Percentiles rank a stretch among this genome's conserved stretches.
Conservation (phyloP, 2,888 invertebrate species). For the Troides aeacus region DNA sequence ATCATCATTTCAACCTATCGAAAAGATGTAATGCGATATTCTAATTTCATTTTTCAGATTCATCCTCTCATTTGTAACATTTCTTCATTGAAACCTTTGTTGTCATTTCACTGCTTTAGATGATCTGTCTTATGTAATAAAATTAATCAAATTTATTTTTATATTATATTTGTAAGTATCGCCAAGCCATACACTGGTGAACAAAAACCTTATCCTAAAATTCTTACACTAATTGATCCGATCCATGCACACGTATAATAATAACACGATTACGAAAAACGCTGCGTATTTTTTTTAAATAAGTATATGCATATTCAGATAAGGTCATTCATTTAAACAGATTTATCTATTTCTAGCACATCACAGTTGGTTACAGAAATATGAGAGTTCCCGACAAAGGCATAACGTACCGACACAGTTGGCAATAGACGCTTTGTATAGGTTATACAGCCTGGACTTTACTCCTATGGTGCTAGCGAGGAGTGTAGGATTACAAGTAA, state of each 20-base stretch:
- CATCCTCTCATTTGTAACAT: neutral
- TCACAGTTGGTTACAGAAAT: conserved; percentile 85
- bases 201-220: too few relatives aligned
- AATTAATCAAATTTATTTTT: too few relatives aligned
- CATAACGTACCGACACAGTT: conserved; percentile 94
- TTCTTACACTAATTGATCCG: too few relatives aligned
- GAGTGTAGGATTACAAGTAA: conserved; percentile 89
- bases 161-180: too few relatives aligned
- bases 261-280: too few relatives aligned
- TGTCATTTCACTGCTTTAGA: too few relatives aligned
- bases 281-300: neutral
- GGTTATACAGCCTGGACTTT: conserved; percentile 87
- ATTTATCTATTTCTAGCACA: conserved; percentile 77
- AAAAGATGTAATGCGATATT: too few relatives aligned
- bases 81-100: neutral
- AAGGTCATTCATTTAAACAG: neutral
- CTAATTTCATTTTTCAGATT: neutral
- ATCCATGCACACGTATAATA: too few relatives aligned
- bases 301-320: neutral
- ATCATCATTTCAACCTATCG: too few relatives aligned
- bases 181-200: too few relatives aligned
- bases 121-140: too few relatives aligned
- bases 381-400: conserved; percentile 90
- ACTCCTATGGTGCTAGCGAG: conserved; percentile 89
- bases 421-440: conserved; percentile 91